Percentiles rank a stretch among this genome's conserved stretches.
Evolutionary conservation across 2,797 vertebrate species (phyloP).

Genomic region (Pangasius djambal): DNA sequence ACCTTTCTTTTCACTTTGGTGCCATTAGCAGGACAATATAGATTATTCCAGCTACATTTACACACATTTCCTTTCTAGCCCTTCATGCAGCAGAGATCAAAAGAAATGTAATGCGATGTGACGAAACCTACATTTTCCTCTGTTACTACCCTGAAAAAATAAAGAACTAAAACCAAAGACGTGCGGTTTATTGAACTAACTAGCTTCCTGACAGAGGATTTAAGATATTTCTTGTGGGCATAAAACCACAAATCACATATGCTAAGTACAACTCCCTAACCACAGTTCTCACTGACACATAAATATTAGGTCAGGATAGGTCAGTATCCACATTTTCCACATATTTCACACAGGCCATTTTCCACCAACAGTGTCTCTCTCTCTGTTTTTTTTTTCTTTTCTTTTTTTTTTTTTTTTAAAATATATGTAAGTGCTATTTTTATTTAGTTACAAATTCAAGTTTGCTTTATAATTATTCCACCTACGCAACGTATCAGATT

Average conservation of each 20-base stretch:
- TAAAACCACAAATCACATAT: slow-evolving; percentile 24
- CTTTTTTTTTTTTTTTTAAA: background rate
- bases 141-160: background rate
- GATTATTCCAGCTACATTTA: background rate
- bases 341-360: slow-evolving; percentile 11
- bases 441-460: background rate
- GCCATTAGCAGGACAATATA: background rate
- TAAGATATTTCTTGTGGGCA: slow-evolving; percentile 27
- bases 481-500: background rate
- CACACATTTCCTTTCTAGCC: background rate
- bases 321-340: background rate
- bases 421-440: background rate
- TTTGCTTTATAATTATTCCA: background rate
- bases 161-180: slow-evolving; percentile 2
- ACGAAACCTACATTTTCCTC: background rate
- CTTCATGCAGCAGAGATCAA: background rate
- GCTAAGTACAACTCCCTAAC: slow-evolving; percentile 17
- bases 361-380: background rate
- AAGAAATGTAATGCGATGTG: background rate
- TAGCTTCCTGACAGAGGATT: slow-evolving; percentile 27
- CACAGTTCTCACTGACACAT: slow-evolving; percentile 17
- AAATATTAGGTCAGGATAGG: background rate
- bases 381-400: background rate
- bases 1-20: background rate
- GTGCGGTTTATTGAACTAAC: slow-evolving; percentile 23